These are phyloP conservation scores for Allobates femoralis DNA, from an alignment of 2,797 vertebrate species.

Conservation along the genomic window DNA sequence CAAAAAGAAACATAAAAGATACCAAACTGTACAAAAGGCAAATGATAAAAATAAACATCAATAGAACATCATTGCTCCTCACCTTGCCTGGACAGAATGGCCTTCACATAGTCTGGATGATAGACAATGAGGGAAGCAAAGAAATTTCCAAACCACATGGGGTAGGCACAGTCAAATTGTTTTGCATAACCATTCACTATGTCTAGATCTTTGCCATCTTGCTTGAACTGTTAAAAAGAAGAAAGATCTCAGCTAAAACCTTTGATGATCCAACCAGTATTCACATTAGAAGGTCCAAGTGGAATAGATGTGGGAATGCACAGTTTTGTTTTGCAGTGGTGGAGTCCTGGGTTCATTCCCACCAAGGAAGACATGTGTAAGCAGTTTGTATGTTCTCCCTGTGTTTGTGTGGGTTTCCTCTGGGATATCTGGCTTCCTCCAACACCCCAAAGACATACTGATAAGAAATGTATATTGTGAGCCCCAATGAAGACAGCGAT, in stretches of 20 bases:
- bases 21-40: not conserved
- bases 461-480: too few species aligned
- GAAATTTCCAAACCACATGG: constrained; percentile 76
- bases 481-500: too few species aligned
- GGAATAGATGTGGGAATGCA: too few species aligned
- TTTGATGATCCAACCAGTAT: not conserved
- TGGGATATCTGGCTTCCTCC: too few species aligned
- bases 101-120: constrained; percentile 81
- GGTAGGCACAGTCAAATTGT: constrained; percentile 72
- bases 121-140: constrained; percentile 71
- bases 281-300: not conserved
- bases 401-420: too few species aligned
- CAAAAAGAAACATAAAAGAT: not conserved
- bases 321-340: too few species aligned
- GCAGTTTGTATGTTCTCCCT: too few species aligned
- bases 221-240: constrained; percentile 26
- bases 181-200: constrained; percentile 64
- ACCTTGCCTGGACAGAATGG: constrained; percentile 70
- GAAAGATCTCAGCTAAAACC: not conserved
- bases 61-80: not conserved
- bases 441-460: too few species aligned
- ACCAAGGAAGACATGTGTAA: too few species aligned
- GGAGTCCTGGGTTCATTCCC: too few species aligned
- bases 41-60: not conserved
- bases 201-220: constrained; percentile 72